Evolutionary conservation across 2,797 vertebrate species (phyloP).

Genomic region (Peromyscus aztecus): DNA sequence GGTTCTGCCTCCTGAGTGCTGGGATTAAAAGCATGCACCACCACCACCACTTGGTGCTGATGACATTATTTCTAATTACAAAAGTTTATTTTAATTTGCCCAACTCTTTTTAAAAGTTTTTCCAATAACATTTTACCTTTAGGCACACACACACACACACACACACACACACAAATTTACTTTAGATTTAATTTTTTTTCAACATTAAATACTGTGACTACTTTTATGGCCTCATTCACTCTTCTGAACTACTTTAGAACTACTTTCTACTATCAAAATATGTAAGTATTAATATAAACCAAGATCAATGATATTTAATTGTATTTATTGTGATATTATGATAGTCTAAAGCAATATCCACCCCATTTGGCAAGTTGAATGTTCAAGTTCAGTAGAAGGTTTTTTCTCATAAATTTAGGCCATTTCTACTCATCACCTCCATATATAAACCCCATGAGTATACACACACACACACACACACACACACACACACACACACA

Average conservation of each 20-base stretch:
- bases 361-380: not conserved
- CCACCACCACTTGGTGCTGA: too few species aligned
- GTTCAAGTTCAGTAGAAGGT: not conserved
- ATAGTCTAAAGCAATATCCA: not conserved
- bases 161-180: not conserved
- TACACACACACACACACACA: not conserved
- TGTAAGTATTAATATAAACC: not conserved
- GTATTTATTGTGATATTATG: not conserved
- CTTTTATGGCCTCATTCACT: not conserved
- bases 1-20: too few species aligned
- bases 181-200: not conserved
- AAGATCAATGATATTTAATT: not conserved
- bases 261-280: not conserved
- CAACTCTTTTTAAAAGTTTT: not conserved
- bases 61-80: not conserved
- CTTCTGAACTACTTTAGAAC: not conserved
- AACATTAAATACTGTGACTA: not conserved
- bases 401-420: not conserved
- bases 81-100: not conserved
- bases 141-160: not conserved
- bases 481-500: not conserved
- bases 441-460: not conserved
- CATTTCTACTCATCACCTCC: not conserved
- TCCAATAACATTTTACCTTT: not conserved
- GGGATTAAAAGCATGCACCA: too few species aligned